Evolutionary conservation across 35 echinoderm and acorn worm genomes (phyloP), one percentile per base, ranked within the genome.

Genomic region (Apostichopus parvimensis): DNA sequence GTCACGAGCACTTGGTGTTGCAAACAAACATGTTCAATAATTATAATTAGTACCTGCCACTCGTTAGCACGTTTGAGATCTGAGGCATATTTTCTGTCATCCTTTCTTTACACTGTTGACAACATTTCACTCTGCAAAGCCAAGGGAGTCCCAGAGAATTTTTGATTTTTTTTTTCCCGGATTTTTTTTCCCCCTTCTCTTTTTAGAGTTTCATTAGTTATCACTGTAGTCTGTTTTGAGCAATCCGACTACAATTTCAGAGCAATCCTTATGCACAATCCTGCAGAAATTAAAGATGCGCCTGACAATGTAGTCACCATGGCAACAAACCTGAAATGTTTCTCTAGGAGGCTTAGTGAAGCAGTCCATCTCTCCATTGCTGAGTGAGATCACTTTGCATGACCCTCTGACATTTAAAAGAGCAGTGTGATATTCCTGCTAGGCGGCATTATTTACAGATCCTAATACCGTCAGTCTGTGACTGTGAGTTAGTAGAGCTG

Each of bases 341-440:
- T 59, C 22, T 59, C 6, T 17, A 73, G 71, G 71, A 73, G 71
- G 71, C 71, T 73, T 73, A 73, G 71, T 6, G 14, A 21, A 73
- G 20, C 15, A 73, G 71, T 73, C 71, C 20, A 21, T 68, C 14
- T 73, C 71, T 73, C 17, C 71, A 73, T 13, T 73, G 71, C 71
- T 73, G 71, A 84, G 22, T 58, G 81, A 59, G 57, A 84, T 84
- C 81, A 84, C 81, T 58, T 58, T 17, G 81, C 81, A 58, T 84
- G 81, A 84, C 81, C 81, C 81, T 17, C 53, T 84, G 81, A 84
- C 81, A 84, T 84, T 84, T 84, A 28, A 84, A 58, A 84, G 55
- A 84, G 81, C 54, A 84, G 81, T 84, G 81, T 60, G 81, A 58
- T 59, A 84, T 18, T 24, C 78, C 53, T 14, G 26, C 81, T 58